phyloP scores from a whole-genome alignment of 2,888 invertebrate species.

The Eulithis prunata region DNA sequence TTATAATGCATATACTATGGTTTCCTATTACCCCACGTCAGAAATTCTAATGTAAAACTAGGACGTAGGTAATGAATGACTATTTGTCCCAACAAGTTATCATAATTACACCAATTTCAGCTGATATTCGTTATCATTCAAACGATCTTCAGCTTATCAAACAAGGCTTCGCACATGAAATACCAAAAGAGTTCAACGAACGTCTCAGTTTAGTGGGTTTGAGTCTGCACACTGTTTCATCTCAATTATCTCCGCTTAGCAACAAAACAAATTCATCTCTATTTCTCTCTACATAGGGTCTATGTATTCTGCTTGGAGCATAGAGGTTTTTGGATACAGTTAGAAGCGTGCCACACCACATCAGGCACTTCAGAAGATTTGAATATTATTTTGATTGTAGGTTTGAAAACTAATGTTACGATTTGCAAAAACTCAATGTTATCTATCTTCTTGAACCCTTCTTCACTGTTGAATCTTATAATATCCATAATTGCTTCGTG shows the following conservation, averaged over 20 bases:
- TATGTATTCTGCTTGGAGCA: constrained; percentile 1
- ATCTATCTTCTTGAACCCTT: background rate
- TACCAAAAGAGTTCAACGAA: constrained; percentile 53
- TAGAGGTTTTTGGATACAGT: constrained; percentile 44
- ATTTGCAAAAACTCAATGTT: background rate
- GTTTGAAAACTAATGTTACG: constrained; percentile 15
- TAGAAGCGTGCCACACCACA: constrained; percentile 46
- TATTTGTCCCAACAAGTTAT: too few species aligned
- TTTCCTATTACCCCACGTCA: too few species aligned
- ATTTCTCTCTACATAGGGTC: constrained; percentile 16
- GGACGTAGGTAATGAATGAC: too few species aligned
- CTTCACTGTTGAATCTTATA: too few species aligned
- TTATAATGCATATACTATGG: too few species aligned
- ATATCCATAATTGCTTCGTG: too few species aligned
- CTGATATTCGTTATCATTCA: background rate
- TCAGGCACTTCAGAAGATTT: constrained; percentile 28
- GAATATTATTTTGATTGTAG: constrained; percentile 22
- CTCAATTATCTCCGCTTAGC: constrained; percentile 21
- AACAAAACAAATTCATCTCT: constrained; percentile 38
- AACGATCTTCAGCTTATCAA: constrained; percentile 11
- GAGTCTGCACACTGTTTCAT: constrained; percentile 45
- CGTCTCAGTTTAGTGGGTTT: constrained; percentile 48
- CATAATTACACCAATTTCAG: background rate
- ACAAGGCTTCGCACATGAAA: constrained; percentile 18
- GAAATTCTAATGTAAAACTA: too few species aligned